Evolutionary conservation across 2,888 invertebrate species (phyloP).

Genomic region (Cataglyphis albicans): DNA sequence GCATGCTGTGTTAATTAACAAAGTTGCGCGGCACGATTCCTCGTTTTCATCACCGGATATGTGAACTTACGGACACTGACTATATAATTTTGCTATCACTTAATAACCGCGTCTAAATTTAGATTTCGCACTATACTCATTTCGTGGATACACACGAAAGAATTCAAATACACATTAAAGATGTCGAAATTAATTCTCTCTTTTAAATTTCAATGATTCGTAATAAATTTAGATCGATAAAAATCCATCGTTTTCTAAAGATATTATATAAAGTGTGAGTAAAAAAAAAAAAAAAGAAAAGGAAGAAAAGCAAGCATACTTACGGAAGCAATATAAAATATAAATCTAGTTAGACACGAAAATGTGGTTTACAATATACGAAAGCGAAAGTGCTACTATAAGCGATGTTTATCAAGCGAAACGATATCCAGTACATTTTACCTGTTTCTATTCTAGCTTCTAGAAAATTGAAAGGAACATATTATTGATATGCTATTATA

Average conservation of each 20-base stretch:
- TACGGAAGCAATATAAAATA: constrained; percentile 16
- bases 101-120: constrained; percentile 49
- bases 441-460: constrained; percentile 8
- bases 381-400: constrained; percentile 23
- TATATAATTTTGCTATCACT: constrained; percentile 54
- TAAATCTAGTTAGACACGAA: constrained; percentile 21
- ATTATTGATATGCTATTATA: constrained; percentile 25
- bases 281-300: background rate
- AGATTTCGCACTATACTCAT: constrained; percentile 38
- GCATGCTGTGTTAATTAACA: constrained; percentile 76
- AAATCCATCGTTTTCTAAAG: background rate
- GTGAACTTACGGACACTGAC: constrained; percentile 54
- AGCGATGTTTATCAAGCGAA: constrained; percentile 38
- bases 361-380: constrained; percentile 34
- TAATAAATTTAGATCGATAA: background rate
- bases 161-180: background rate
- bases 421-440: constrained; percentile 18
- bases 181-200: constrained; percentile 39
- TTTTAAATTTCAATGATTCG: background rate
- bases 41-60: constrained; percentile 55
- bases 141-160: constrained; percentile 39
- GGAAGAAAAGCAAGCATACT: background rate
- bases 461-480: constrained; percentile 43
- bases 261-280: background rate
- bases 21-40: constrained; percentile 67